Evolutionary conservation across 2,888 invertebrate species (phyloP), one percentile per base, ranked within the genome.

Genomic region (Sarcophaga subvicina): DNA sequence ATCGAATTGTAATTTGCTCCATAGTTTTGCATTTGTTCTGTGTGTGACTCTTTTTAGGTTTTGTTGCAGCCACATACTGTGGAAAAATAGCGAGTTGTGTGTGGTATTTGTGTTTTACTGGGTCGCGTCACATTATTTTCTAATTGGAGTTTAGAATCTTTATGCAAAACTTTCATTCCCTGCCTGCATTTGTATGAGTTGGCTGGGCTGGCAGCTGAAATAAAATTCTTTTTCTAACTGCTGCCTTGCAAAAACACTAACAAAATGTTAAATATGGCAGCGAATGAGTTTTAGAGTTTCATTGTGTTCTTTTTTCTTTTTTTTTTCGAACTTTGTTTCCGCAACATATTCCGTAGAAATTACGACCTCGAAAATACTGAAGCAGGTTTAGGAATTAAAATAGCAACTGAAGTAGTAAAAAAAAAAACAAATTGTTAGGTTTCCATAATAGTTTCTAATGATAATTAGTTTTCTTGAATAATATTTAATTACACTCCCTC

Each of bases 101-200:
- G 87, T 80, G 79, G 80, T 78, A 72, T 62, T 79, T 84, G 75
- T 25, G 72, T 80, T 81, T 70, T 67, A 66, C 70, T 83, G 79
- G 76, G 49, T 66, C 78, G 62, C 69, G 54, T 72, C 80, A 64
- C 78, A 79, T 73, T 72, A 89, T 89, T 62, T 89, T 89, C 90
- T 90, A 91, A 91, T 91, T 91, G 89, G 88, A 81, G 87, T 88
- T 85, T 88, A 85, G 80, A 77, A 80, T 86, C 80, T 81, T 85
- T 47, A 75, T 85, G 72, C 62, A 69, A 27, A 80, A 78, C 12
- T 17, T 12, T 12, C 54, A 4, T 14, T 14, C 17, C 12, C 54
- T 78, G 69, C 45, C n/a, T 78, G 64, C 75, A n/a, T 63, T 12
- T 25, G 67, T 80, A 67, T 70, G 54, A n/a, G 10, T 8, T 37